A percentile compares a stretch with the other conserved stretches of the same genome.
Evolutionary conservation across 1,140 invertebrate genomes (phyloP).

Genomic region (Drosophila guanche): DNA sequence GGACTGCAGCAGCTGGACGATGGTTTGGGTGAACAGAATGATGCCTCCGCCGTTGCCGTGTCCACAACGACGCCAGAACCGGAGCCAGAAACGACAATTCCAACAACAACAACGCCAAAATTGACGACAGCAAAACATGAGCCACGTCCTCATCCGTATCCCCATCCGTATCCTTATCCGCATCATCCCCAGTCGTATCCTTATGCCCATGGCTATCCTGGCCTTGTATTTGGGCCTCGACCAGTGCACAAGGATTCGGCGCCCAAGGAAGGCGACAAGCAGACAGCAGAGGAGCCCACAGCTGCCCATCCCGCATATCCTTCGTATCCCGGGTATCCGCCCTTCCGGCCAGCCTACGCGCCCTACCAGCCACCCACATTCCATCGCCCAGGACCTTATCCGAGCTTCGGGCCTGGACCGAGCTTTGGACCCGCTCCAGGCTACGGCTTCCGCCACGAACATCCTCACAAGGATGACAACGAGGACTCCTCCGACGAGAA

Average conservation of each 20-base stretch:
- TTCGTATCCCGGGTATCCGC: conserved; percentile 22
- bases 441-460: conserved; percentile 7
- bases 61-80: conserved; percentile 36
- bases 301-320: conserved; percentile 20
- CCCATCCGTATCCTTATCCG: background rate
- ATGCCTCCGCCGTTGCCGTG: conserved; percentile 18
- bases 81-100: conserved; percentile 43
- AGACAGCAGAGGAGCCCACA: conserved; percentile 6
- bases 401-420: conserved; percentile 2
- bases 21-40: conserved; percentile 9
- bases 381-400: background rate
- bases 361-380: conserved; percentile 30
- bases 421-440: conserved; percentile 5
- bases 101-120: conserved; percentile 21
- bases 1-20: conserved; percentile 32
- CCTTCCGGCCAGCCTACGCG: conserved; percentile 32
- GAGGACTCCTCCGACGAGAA: conserved; percentile 19
- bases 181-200: conserved; percentile 13
- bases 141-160: conserved; percentile 10
- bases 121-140: conserved; percentile 40
- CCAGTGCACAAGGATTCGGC: background rate
- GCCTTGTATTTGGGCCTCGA: background rate
- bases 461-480: conserved; percentile 1
- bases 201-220: conserved; percentile 12
- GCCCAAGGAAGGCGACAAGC: conserved; percentile 3